phyloP scores from a whole-genome alignment of 2,113 vertebrate genomes.

The Microtus oregoni region DNA sequence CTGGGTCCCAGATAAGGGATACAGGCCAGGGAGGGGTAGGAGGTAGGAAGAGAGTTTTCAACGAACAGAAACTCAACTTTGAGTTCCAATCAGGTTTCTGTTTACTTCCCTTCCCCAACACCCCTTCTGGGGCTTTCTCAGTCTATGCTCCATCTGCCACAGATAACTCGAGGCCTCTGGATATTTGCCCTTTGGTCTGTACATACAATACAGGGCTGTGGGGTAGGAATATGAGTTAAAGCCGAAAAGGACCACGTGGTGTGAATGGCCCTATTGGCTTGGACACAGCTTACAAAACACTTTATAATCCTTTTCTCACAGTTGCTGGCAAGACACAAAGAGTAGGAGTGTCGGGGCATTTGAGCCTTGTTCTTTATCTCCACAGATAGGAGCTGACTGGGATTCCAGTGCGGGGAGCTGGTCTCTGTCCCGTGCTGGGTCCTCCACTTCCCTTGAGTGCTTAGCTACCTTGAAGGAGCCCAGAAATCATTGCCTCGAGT shows the following conservation, averaged over 20 bases:
- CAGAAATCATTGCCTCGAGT: background rate
- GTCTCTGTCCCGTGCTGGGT: background rate
- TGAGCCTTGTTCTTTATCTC: background rate
- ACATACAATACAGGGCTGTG: background rate
- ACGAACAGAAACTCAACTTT: background rate
- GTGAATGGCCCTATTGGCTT: background rate
- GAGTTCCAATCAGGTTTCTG: background rate
- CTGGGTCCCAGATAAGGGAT: background rate
- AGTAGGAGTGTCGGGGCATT: fast-evolving
- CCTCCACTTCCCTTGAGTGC: background rate
- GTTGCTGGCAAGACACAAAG: too few species aligned
- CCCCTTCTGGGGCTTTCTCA: background rate
- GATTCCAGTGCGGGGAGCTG: background rate
- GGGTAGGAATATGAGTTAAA: background rate
- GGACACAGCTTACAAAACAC: background rate
- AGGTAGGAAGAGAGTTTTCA: background rate
- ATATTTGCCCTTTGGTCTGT: background rate
- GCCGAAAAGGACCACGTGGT: background rate
- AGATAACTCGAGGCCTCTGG: background rate
- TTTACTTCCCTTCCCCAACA: background rate
- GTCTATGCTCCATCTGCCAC: background rate
- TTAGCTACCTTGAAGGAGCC: background rate
- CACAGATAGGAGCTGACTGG: background rate
- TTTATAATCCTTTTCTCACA: background rate
- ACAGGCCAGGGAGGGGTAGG: fast-evolving